These are phyloP conservation scores for Acleris emargana DNA, from an alignment of 2,888 invertebrate species.

Conservation along the genomic window DNA sequence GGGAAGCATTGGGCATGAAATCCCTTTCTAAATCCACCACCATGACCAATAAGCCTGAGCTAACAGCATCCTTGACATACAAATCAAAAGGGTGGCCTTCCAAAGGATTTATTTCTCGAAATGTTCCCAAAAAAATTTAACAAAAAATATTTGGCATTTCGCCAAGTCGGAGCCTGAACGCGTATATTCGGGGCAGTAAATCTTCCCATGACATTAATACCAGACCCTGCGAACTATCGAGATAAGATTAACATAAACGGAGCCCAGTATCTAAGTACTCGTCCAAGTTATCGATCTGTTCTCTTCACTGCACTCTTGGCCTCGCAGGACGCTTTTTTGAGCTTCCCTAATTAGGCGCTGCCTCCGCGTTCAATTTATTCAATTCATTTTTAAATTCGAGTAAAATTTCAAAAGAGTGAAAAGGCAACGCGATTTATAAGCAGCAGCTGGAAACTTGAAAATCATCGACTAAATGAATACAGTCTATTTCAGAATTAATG, in stretches of 20 bases:
- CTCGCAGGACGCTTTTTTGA: not conserved
- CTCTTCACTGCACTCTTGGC: not conserved
- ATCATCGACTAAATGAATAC: too few species aligned
- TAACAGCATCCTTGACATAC: conserved; percentile 43
- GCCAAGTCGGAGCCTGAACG: conserved; percentile 57
- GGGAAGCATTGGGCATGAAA: conserved; percentile 7
- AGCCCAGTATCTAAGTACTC: conserved; percentile 31
- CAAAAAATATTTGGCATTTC: conserved; percentile 65
- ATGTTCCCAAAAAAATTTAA: conserved; percentile 60
- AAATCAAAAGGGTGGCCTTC: conserved; percentile 55
- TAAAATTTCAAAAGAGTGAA: not conserved
- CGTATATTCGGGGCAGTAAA: conserved; percentile 55
- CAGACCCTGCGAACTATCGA: conserved; percentile 50
- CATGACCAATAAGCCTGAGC: conserved; percentile 20
- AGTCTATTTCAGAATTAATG: too few species aligned
- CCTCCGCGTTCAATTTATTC: not conserved
- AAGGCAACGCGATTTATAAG: too few species aligned
- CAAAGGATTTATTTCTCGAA: conserved; percentile 59
- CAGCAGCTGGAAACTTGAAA: too few species aligned
- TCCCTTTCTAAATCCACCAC: conserved; percentile 9
- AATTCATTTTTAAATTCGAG: not conserved
- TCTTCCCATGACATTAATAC: conserved; percentile 53
- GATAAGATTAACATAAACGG: conserved; percentile 47
- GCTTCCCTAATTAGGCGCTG: conserved; percentile 1
- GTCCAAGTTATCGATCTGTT: conserved; percentile 15